Conservation (phyloP, 2,113 vertebrate genomes). For the Paralichthys olivaceus region DNA sequence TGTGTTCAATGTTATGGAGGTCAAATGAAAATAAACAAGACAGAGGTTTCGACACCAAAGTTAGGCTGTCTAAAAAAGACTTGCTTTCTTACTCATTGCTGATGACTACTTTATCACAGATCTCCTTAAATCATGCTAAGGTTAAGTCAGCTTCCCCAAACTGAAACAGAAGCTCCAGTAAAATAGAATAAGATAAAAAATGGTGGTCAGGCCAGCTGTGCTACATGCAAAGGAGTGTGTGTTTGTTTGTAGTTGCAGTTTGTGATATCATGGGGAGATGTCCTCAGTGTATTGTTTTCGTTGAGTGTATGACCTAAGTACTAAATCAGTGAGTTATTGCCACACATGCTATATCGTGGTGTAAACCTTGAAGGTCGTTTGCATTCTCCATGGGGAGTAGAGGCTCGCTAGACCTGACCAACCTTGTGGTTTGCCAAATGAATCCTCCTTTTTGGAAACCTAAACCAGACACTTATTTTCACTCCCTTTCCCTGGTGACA, state of each 20-base stretch:
- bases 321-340: constrained; percentile 17
- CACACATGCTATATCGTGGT: neutral
- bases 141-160: neutral
- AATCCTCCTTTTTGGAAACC: constrained; percentile 27
- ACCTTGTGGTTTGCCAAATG: constrained; percentile 12
- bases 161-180: too few species aligned
- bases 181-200: neutral
- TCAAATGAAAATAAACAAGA: too few species aligned
- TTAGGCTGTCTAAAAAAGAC: neutral
- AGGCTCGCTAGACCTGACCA: neutral
- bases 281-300: neutral
- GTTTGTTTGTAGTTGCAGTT: constrained; percentile 3
- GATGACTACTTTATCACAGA: neutral
- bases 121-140: neutral
- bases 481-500: constrained; percentile 43
- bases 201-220: constrained; percentile 3
- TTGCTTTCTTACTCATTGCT: neutral
- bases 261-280: too few species aligned
- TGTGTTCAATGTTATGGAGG: too few species aligned
- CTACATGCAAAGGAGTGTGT: neutral
- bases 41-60: too few species aligned
- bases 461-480: constrained; percentile 49
- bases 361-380: constrained; percentile 14
- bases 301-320: neutral
- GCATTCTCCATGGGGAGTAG: constrained; percentile 6